Conservation (phyloP, 2,113 vertebrate genomes). For the Poeciliopsis prolifica region DNA sequence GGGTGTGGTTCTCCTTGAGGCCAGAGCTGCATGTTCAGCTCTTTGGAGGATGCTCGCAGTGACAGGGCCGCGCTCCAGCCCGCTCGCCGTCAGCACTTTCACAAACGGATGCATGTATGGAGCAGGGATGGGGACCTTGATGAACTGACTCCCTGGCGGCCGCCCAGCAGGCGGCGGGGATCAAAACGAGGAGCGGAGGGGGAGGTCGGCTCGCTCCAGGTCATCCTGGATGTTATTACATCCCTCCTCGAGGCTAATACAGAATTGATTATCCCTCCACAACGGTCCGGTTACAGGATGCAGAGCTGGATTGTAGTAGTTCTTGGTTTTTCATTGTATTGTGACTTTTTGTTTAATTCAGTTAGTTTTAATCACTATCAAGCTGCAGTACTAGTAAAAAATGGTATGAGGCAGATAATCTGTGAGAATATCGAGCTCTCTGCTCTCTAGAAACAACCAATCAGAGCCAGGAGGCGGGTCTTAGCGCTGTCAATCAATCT, state of each 20-base stretch:
- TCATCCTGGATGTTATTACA: conserved; percentile 75
- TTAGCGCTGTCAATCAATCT: no score
- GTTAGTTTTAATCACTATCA: no score
- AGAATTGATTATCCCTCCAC: conserved; percentile 73
- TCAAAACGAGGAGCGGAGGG: conserved; percentile 39
- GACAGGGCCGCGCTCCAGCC: conserved; percentile 52
- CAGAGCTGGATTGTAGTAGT: conserved; percentile 10
- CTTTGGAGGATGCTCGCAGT: conserved; percentile 62
- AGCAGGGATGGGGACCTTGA: conserved; percentile 58
- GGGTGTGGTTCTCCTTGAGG: conserved; percentile 58
- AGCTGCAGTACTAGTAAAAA: no score
- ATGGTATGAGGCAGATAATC: no score
- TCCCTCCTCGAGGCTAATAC: conserved; percentile 68
- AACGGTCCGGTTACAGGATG: conserved; percentile 66
- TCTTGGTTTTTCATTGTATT: no score
- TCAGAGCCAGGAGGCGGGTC: no score
- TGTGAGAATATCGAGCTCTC: no score
- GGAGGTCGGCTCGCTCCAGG: conserved; percentile 31
- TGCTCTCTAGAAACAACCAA: no score
- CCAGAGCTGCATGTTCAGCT: conserved; percentile 71
- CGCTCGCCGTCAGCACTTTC: conserved; percentile 65
- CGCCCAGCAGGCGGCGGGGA: conserved; percentile 37
- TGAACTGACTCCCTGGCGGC: conserved; percentile 58
- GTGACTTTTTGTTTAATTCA: no score
- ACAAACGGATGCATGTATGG: conserved; percentile 49